Base-by-base conservation (phyloP, 2,888 invertebrate genomes). In the Tigriopus californicus region DNA sequence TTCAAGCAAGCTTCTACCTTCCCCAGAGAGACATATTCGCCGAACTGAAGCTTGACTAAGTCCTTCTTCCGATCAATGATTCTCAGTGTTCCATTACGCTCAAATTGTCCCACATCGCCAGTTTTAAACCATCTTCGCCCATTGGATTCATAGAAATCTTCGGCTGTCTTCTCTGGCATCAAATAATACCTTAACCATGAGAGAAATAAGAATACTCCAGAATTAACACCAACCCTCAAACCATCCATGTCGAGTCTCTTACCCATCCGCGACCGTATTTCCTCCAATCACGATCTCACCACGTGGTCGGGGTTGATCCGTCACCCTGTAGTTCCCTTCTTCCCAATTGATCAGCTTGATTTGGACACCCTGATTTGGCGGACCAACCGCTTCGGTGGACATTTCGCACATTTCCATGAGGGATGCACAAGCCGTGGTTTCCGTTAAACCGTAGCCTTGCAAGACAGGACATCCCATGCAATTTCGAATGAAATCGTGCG, bases 61-160 rank as follows among this genome's bases (percentile, higher is more conserved):
- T 98, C 98, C 75, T 98, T 98, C 76, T 97, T 98, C 66, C 98
- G 87, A 74, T 98, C 64, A 67, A 98, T 94, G 68, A 98, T 94
- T 75, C 86, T 88, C 66, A 98, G 81, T 68, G 83, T 85, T 24
- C 98, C 98, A 73, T 98, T 95, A 46, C 79, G 58, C 68, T 92
- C 86, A 67, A 95, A 76, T 75, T 94, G 91, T 1, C 86, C 94
- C 71, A 98, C 85, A 73, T 98, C 98, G 1, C 98, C 98, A n/a
- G 92, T 90, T 67, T 81, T 82, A 76, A 98, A 98, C 89, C 94
- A 98, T 65, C 85, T 76, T 62, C 77, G 78, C 1, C 86, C 91
- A 66, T 82, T 82, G 63, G 78, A 78, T 62, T 81, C 51, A 67
- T 85, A 82, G 74, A 92, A 92, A 67, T 94, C 92, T 68, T 90